A percentile compares a stretch with the other conserved stretches of the same genome.
Conservation (phyloP, 2,888 invertebrate genomes). For the Aporophyla lueneburgensis region DNA sequence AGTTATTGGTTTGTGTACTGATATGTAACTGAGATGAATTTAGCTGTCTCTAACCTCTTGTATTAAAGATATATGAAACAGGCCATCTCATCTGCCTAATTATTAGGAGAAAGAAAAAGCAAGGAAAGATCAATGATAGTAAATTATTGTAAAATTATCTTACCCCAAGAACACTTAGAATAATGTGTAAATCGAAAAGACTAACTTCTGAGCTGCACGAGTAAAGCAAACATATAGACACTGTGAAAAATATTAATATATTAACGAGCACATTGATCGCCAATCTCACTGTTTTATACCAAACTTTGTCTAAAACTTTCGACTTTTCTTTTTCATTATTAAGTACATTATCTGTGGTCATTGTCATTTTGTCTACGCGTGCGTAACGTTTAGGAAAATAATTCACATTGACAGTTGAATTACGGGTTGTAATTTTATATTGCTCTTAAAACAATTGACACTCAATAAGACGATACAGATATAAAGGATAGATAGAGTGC, state of each 20-base stretch:
- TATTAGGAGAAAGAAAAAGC: background rate
- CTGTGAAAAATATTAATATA: constrained; percentile 70
- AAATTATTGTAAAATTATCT: constrained; percentile 46
- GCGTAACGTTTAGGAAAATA: background rate
- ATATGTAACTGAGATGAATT: background rate
- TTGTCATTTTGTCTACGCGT: constrained; percentile 55
- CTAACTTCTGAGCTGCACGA: constrained; percentile 61
- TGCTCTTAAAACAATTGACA: constrained; percentile 8
- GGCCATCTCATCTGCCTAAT: background rate
- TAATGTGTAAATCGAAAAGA: constrained; percentile 70
- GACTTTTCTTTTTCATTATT: constrained; percentile 26
- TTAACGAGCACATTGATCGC: constrained; percentile 69
- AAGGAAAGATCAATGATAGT: background rate
- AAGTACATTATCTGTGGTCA: constrained; percentile 23
- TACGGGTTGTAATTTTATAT: constrained; percentile 13
- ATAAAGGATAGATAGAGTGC: constrained; percentile 18
- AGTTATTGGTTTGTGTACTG: background rate
- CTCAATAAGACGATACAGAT: background rate
- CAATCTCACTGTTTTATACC: constrained; percentile 66
- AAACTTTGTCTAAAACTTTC: constrained; percentile 44
- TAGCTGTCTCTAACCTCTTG: background rate
- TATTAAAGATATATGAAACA: background rate
- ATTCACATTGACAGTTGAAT: background rate
- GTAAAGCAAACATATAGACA: constrained; percentile 72
- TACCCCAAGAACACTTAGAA: constrained; percentile 76